These are phyloP conservation scores for Peribatodes rhomboidaria DNA, from an alignment of 2,888 invertebrate species.

Conservation along the genomic window DNA sequence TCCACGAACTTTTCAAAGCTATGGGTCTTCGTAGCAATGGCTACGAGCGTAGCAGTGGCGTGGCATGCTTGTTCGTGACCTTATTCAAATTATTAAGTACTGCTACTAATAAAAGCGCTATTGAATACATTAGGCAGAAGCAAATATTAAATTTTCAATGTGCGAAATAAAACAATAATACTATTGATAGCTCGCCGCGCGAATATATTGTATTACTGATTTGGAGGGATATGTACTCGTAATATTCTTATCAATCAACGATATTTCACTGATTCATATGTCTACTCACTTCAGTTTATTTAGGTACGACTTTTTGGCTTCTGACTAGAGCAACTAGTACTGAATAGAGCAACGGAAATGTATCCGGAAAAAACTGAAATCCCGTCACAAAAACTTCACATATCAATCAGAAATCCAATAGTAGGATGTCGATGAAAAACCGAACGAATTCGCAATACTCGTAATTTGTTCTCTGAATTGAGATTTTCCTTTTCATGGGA, in stretches of 20 bases:
- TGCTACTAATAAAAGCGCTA: neutral
- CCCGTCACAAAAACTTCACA: neutral
- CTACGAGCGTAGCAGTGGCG: neutral
- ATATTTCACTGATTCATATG: neutral
- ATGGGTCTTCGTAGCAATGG: neutral
- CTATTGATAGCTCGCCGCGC: neutral
- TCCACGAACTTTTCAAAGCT: neutral
- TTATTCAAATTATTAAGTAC: neutral
- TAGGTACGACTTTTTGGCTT: neutral
- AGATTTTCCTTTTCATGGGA: too few species aligned
- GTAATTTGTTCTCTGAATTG: too few species aligned
- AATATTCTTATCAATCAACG: conserved; percentile 6
- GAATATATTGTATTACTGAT: conserved; percentile 13
- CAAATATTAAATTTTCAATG: neutral
- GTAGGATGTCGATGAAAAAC: too few species aligned
- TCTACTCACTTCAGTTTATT: neutral
- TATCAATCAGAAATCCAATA: too few species aligned
- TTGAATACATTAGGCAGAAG: neutral
- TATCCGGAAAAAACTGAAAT: neutral
- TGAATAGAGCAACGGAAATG: too few species aligned
- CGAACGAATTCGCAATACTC: too few species aligned
- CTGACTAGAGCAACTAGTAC: neutral
- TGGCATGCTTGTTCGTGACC: neutral
- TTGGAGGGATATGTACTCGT: neutral
- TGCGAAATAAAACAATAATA: neutral